Evolutionary conservation across 2,888 invertebrate species (phyloP).

Genomic region (Ellobium chinense): DNA sequence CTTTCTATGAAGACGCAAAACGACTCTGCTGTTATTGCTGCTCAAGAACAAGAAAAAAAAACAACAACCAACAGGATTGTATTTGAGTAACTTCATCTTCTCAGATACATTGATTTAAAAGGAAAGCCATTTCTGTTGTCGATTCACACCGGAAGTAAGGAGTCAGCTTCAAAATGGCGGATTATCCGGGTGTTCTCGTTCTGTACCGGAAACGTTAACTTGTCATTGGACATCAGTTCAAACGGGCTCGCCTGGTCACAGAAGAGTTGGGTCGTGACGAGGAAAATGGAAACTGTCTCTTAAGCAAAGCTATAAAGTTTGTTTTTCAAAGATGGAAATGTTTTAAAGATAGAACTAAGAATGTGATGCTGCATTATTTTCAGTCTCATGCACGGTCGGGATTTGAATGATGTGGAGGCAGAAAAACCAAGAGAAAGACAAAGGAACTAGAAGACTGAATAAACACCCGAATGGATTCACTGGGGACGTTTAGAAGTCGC

Average conservation of each 20-base stretch:
- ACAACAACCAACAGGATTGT: no score
- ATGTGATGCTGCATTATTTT: constrained; percentile 27
- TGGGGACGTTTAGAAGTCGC: no score
- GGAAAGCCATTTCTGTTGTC: constrained; percentile 28
- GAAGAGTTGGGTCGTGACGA: constrained; percentile 24
- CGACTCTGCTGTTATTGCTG: no score
- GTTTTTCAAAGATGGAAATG: constrained; percentile 25
- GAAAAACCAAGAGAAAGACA: no score
- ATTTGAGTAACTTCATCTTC: no score
- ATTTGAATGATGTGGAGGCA: no score
- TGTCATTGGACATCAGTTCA: constrained; percentile 21
- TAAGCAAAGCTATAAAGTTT: constrained; percentile 8
- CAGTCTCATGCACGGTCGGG: no score
- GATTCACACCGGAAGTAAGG: constrained; percentile 28
- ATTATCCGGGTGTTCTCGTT: neutral
- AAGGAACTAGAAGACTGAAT: no score
- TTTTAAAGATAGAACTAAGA: neutral
- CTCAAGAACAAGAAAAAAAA: no score
- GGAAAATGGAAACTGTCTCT: constrained; percentile 8
- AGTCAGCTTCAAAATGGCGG: constrained; percentile 32
- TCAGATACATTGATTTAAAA: no score
- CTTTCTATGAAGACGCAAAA: no score
- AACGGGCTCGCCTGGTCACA: constrained; percentile 11
- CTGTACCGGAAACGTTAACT: constrained; percentile 19
- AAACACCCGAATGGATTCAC: no score